Evolutionary conservation across 2,113 vertebrate genomes (phyloP), one percentile per base, ranked within the genome.

Genomic region (Jaculus jaculus): DNA sequence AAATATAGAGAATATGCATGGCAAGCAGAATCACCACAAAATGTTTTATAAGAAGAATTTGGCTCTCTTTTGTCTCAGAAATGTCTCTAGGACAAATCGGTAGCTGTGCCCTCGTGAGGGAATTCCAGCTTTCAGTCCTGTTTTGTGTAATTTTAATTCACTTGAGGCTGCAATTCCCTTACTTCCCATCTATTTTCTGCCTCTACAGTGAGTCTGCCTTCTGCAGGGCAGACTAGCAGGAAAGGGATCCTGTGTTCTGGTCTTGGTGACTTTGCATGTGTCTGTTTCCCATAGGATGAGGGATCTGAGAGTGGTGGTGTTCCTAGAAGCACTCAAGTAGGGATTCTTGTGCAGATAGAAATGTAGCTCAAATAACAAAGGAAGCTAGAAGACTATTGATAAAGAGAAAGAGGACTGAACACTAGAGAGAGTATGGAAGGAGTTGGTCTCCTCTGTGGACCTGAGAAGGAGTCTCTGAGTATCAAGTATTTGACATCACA

Each of bases 1-100:
- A 98, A 98, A 98, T 97, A 98, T 58, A 87, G 97, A 97, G 95
- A 96, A 97, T 71, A 80, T 97, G 97, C 96, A 90, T 37, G 17
- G 94, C 93, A 96, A 97, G 98, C 97, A 98, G 94, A 98, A 98
- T 1, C 6, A 91, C 86, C 92, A 95, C 79, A 89, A 93, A 96
- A 96, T 10, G 13, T 74, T 94, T 89, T 93, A 65, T 89, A 92
- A 96, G 95, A 26, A 4, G 61, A 84, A 61, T 90, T 84, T 92
- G 90, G 89, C 84, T 89, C 65, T 88, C 93, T 95, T 96, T 97
- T 98, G 97, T 97, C 95, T 97, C 93, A 73, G 79, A 88, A 93
- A 87, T 89, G 90, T 87, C 91, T 42, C 11, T 47, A 72, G 82
- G 95, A 97, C 83, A n/a, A 84, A 86, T 94, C 84, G 94, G 81